These are phyloP conservation scores for Noctua pronuba DNA, from an alignment of 2,888 invertebrate species.

Conservation along the genomic window DNA sequence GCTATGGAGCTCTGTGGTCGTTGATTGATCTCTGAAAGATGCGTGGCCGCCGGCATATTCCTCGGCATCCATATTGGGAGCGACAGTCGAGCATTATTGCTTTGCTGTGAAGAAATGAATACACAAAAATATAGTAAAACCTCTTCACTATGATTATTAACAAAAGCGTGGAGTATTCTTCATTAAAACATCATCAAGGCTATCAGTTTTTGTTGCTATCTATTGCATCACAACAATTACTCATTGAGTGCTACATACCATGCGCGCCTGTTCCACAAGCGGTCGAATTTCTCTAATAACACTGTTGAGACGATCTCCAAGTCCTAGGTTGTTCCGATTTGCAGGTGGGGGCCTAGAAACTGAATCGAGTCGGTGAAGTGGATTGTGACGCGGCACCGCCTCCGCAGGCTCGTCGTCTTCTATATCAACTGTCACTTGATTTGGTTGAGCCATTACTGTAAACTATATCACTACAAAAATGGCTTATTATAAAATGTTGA, in stretches of 20 bases:
- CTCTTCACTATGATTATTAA: not conserved
- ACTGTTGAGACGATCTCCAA: constrained; percentile 86
- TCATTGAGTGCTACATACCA: constrained; percentile 75
- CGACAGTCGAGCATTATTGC: constrained; percentile 85
- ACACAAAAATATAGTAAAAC: not conserved
- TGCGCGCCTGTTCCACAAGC: constrained; percentile 91
- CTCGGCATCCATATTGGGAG: constrained; percentile 87
- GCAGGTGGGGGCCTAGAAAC: constrained; percentile 77
- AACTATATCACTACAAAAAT: constrained; percentile 59
- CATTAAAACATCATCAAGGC: constrained; percentile 38
- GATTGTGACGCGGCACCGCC: constrained; percentile 77
- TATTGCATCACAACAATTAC: constrained; percentile 64
- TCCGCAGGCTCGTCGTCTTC: constrained; percentile 82
- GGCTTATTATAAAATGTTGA: constrained; percentile 39
- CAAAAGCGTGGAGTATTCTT: not conserved
- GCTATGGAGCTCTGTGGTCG: constrained; percentile 87
- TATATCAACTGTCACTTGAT: constrained; percentile 86
- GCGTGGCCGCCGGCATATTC: constrained; percentile 82
- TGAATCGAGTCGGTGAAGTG: constrained; percentile 81
- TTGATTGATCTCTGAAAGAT: constrained; percentile 78
- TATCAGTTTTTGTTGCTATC: constrained; percentile 44
- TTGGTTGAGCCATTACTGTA: constrained; percentile 82
- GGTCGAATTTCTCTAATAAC: constrained; percentile 92
- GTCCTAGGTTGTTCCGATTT: constrained; percentile 82
- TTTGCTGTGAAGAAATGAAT: constrained; percentile 71